Evolutionary conservation across 2,113 vertebrate genomes (phyloP), one percentile per base, ranked within the genome.

Genomic region (Forbesichthys agassizii): DNA sequence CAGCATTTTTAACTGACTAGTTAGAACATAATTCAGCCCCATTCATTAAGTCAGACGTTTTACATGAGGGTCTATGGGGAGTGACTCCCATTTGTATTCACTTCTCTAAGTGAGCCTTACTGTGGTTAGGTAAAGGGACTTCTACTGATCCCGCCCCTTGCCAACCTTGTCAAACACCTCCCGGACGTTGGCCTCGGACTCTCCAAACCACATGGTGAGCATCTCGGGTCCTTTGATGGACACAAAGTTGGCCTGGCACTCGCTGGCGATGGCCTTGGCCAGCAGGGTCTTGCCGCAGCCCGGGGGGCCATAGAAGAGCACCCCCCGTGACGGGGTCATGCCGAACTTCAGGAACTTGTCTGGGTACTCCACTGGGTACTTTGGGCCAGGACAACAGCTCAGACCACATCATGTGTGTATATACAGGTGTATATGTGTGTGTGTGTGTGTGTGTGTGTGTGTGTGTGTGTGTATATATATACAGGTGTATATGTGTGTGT

Each of bases 341-440:
- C 98, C 98, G 90, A 99, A 99, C 85, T 99, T 99, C 72, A 99
- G 94, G 93, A 99, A 99, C 84, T 99, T 99, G 89, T 99, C 98
- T 81, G 98, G 97, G 77, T 99, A 97, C 59, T 99, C 98, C 90
- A 99, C 98, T 77, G 98, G 98, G 77, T 99, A 99, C 98, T 95
- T 74, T 6, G 36, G 36, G 36, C 36, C 5, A 6, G 36, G 36
- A 42, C 36, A 42, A 42, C 36, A 42, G 36, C 36, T 42, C 27
- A 27, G 27, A 27, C 27, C 27, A 27, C 27, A 27, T 27, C 27
- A 27, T 27, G 27, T 27, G 27, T 46, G 33, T 36, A 20, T 20
- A 68, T 69, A 75, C 48, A 79, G 69, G 74, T 55, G 11, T 61
- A 1, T 48, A 13, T 60, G 42, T 61, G 51, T 66, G n/a, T 14